Evolutionary conservation across 2,888 invertebrate genomes (phyloP).

Genomic region (Byasa hedistus): DNA sequence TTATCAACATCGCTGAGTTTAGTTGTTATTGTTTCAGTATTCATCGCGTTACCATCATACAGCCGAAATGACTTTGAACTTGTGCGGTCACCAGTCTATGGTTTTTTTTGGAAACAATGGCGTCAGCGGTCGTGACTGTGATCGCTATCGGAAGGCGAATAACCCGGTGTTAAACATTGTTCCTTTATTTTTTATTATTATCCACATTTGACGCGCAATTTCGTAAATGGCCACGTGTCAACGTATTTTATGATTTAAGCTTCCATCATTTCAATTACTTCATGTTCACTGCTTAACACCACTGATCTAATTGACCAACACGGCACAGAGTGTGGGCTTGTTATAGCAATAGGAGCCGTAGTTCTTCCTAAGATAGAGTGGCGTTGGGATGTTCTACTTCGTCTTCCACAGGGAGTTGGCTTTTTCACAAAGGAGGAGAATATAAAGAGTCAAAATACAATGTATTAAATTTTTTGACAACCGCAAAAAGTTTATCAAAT

Average conservation of each 20-base stretch:
- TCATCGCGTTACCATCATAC: neutral
- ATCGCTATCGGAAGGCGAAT: constrained; percentile 13
- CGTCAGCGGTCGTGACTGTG: constrained; percentile 20
- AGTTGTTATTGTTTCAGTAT: neutral
- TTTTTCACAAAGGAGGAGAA: too few relatives aligned
- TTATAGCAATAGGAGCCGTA: too few relatives aligned
- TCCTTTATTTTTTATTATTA: neutral
- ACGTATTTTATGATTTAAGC: neutral
- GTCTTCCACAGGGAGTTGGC: too few relatives aligned
- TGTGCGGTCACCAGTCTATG: constrained; percentile 9
- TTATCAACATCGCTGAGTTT: neutral
- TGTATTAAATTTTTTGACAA: too few relatives aligned
- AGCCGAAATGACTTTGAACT: constrained; percentile 14
- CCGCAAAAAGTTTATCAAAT: too few relatives aligned
- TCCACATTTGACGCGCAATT: neutral
- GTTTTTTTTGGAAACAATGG: constrained; percentile 21
- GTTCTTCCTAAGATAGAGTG: too few relatives aligned
- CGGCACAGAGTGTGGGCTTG: too few relatives aligned
- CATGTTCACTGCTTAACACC: too few relatives aligned
- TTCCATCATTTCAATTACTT: too few relatives aligned
- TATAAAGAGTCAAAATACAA: too few relatives aligned
- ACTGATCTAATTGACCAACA: too few relatives aligned
- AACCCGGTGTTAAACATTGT: constrained; percentile 3
- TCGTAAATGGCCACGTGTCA: neutral
- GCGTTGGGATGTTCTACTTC: too few relatives aligned